Evolutionary conservation across 37 sponge, comb jelly and placozoan genomes (phyloP).

Genomic region (Haliclona indistincta): DNA sequence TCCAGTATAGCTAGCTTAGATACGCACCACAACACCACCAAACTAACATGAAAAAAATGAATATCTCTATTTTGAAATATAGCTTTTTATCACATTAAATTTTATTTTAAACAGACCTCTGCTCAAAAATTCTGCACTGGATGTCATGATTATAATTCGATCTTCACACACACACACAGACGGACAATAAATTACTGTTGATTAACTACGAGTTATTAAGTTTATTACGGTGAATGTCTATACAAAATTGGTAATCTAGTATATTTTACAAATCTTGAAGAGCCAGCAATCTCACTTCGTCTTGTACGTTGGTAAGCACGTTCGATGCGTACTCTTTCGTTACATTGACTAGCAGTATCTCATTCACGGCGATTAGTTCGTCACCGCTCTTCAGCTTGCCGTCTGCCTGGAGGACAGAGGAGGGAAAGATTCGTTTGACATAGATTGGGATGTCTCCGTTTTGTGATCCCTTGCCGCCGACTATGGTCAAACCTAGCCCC

Average conservation of each 20-base stretch:
- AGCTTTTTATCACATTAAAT: not conserved
- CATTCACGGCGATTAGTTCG: slow-evolving; percentile 51
- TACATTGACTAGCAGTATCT: slow-evolving; percentile 36
- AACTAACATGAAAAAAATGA: not conserved
- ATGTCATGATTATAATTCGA: too few species aligned
- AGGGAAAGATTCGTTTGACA: slow-evolving; percentile 60
- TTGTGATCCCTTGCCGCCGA: slow-evolving; percentile 71
- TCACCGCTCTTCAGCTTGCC: slow-evolving; percentile 49
- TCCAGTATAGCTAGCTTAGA: not conserved
- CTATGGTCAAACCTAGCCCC: slow-evolving; percentile 78
- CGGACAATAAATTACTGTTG: too few species aligned
- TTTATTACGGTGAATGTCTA: too few species aligned
- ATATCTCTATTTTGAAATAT: not conserved
- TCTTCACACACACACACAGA: too few species aligned
- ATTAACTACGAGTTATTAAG: too few species aligned
- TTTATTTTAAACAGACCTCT: too few species aligned
- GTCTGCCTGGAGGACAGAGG: slow-evolving; percentile 60
- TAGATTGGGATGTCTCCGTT: slow-evolving; percentile 78
- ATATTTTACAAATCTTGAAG: slow-evolving; percentile 37
- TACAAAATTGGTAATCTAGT: too few species aligned
- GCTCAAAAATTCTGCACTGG: too few species aligned
- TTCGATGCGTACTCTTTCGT: slow-evolving; percentile 50
- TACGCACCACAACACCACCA: too few species aligned
- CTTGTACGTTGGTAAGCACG: slow-evolving; percentile 36
- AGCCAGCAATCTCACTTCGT: slow-evolving; percentile 37